phyloP scores from a whole-genome alignment of 1,140 invertebrate genomes.

The Achroia grisella region DNA sequence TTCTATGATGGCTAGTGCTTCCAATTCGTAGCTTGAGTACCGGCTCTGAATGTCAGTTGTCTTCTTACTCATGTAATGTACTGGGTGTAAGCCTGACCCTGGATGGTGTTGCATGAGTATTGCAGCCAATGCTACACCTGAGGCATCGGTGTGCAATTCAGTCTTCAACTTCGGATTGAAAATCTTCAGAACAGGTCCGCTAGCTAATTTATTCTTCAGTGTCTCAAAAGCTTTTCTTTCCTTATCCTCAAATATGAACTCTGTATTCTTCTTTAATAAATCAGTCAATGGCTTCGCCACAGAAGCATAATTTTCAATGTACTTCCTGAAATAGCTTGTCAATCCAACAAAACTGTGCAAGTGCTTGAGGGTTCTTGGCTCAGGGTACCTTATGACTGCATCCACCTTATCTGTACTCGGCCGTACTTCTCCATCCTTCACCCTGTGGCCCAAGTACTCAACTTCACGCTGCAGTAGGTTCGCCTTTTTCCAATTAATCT shows the following conservation, averaged over 20 bases:
- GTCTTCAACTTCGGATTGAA: constrained; percentile 31
- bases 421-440: constrained; percentile 19
- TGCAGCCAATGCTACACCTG: constrained; percentile 27
- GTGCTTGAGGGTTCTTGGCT: constrained; percentile 20
- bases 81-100: constrained; percentile 22
- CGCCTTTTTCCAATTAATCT: constrained; percentile 51
- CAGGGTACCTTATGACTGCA: constrained; percentile 37
- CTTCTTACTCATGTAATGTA: constrained; percentile 43
- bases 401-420: constrained; percentile 29
- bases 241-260: constrained; percentile 15
- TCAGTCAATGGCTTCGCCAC: constrained; percentile 35
- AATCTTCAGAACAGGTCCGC: constrained; percentile 38
- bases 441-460: constrained; percentile 39
- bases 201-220: constrained; percentile 17
- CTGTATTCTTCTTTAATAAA: constrained; percentile 29
- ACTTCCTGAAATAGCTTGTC: constrained; percentile 43
- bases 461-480: constrained; percentile 27
- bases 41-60: constrained; percentile 14
- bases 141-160: constrained; percentile 52
- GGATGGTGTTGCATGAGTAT: constrained; percentile 38
- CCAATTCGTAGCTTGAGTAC: constrained; percentile 9
- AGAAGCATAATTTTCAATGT: constrained; percentile 31
- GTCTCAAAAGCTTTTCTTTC: constrained; percentile 12
- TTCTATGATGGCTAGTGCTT: constrained; percentile 69
- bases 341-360: constrained; percentile 46